phyloP scores from a whole-genome alignment of 1,140 invertebrate genomes.

The Leptinotarsa texana region DNA sequence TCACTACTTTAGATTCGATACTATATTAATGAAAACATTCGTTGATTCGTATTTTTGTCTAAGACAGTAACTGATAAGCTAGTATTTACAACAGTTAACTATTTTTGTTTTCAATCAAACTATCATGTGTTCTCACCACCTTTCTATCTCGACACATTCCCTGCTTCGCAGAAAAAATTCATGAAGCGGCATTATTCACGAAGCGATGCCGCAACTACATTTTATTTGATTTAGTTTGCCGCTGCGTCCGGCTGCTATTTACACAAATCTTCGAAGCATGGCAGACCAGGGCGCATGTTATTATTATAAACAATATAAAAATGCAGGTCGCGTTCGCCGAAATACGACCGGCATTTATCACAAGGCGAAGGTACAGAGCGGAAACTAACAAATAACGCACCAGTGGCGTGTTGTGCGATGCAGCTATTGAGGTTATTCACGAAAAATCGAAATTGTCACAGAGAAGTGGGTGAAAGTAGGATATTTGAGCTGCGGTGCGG shows the following conservation, averaged over 20 bases:
- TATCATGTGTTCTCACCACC: background rate
- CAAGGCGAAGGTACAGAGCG: conserved; percentile 22
- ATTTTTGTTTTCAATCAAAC: no score
- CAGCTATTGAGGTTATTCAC: no score
- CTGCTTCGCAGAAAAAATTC: background rate
- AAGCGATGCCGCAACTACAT: background rate
- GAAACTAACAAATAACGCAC: conserved; percentile 12
- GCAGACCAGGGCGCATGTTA: conserved; percentile 17
- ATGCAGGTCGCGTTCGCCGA: conserved; percentile 30
- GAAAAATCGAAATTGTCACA: no score
- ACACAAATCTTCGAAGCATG: conserved; percentile 25
- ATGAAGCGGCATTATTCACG: background rate
- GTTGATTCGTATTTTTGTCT: no score
- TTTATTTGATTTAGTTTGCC: conserved; percentile 19
- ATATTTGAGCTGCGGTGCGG: no score
- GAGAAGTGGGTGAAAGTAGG: no score
- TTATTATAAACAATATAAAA: conserved; percentile 37
- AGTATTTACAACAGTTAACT: no score
- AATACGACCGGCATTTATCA: conserved; percentile 28
- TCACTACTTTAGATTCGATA: no score
- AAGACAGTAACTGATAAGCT: no score
- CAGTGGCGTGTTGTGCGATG: background rate
- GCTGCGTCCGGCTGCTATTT: conserved; percentile 10
- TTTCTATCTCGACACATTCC: background rate
- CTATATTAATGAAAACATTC: no score